Base-by-base conservation (phyloP, 2,888 invertebrate species). In the Volucella inflata region DNA sequence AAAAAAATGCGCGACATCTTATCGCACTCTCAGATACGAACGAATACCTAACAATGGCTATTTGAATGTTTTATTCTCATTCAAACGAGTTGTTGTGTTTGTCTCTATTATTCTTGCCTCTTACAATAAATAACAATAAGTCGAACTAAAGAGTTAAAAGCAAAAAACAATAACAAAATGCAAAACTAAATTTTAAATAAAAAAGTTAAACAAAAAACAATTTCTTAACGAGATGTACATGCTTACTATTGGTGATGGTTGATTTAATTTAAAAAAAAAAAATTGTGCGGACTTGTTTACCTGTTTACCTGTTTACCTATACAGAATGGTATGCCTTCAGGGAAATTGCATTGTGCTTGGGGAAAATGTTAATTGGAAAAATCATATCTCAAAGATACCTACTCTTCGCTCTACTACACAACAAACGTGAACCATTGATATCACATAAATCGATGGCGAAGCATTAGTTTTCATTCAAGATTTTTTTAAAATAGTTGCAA, bases 51-150 rank as follows among this genome's bases (percentile, higher is more conserved):
- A 60, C 79, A 84, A 74, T 64, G 65, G 51, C 75, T 30, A 65
- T 65, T 84, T 60, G 48, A 79, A 74, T 59, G 55, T 65, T 38
- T 82, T 16, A 76, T 81, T 84, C 79, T 75, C 65, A 79, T 84
- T 84, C 75, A 84, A 84, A 84, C 80, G 42, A 55, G 38, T 62
- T 48, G 59, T 30, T 57, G 6, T 30, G 30, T 6, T 30, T 30
- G 60, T 62, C 48, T 48, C 40, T 65, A 51, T 82, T 77, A 70
- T 46, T 46, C 40, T 64, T 40, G 12, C n/a, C 40, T 30, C 4
- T 38, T 36, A 48, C 51, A 84, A 70, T 46, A 75, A 75, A 80
- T 44, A 75, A 68, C 55, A 75, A 67, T 46, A 70, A 59, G 30
- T 44, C 21, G 40, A 42, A 68, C 30, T 16, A 16, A 64, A 38